Evolutionary conservation across 2,113 vertebrate genomes (phyloP).

Genomic region (Anguilla rostrata): DNA sequence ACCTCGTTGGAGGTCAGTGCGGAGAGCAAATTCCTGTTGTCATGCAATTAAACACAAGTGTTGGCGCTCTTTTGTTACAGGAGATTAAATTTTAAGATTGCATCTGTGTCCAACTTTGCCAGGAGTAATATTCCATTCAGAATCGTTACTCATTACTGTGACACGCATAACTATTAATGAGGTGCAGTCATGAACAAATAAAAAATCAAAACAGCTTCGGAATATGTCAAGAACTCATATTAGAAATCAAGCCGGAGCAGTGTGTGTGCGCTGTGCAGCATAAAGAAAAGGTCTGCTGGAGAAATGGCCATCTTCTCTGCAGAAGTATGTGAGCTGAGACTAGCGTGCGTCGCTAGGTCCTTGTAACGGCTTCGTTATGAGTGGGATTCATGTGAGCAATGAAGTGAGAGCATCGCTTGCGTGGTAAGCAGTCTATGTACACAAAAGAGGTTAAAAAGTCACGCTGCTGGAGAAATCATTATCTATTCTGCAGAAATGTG

Average conservation of each 20-base stretch:
- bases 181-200: slow-evolving; percentile 35
- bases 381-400: slow-evolving; percentile 21
- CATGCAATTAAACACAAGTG: slow-evolving; percentile 41
- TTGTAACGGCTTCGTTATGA: background rate
- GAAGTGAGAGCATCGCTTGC: background rate
- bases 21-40: slow-evolving; percentile 33
- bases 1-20: slow-evolving; percentile 46
- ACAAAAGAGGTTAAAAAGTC: background rate
- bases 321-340: background rate
- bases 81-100: slow-evolving; percentile 66
- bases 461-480: background rate
- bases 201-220: slow-evolving; percentile 64
- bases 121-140: slow-evolving; percentile 64
- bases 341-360: background rate
- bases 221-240: slow-evolving; percentile 50
- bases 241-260: background rate
- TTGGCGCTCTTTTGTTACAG: slow-evolving; percentile 40
- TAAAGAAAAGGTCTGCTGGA: background rate
- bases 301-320: background rate
- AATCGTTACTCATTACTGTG: slow-evolving; percentile 56
- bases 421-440: too few relatives aligned
- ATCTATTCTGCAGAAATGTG: background rate
- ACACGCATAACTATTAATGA: slow-evolving; percentile 68
- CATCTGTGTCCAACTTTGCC: slow-evolving; percentile 64
- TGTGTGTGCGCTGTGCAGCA: background rate